Evolutionary conservation across 35 echinoderm and acorn worm genomes (phyloP).

Genomic region (Apostichopus californicus): DNA sequence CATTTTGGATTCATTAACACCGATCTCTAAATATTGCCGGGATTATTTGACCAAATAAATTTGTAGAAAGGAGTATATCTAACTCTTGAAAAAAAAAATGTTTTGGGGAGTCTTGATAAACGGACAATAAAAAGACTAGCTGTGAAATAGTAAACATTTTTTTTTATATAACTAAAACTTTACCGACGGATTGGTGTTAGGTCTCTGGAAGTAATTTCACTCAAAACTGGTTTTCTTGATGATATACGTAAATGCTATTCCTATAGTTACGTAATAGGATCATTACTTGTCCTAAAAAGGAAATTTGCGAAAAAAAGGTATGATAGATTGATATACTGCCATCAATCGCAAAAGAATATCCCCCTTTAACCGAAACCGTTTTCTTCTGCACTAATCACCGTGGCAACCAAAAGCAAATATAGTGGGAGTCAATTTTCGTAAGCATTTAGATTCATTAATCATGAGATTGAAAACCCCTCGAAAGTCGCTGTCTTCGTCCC

Average conservation of each 20-base stretch:
- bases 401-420: no score
- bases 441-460: constrained; percentile 46
- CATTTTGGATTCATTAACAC: background rate
- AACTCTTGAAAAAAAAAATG: background rate
- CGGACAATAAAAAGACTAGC: background rate
- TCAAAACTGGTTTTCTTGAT: no score
- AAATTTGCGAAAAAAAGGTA: no score
- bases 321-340: no score
- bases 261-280: no score
- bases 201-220: background rate
- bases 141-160: background rate
- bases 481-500: constrained; percentile 6
- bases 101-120: background rate
- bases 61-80: background rate
- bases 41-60: background rate
- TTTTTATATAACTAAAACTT: background rate
- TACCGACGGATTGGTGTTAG: background rate
- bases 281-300: no score
- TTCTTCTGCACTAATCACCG: no score
- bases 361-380: no score
- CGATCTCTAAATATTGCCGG: background rate
- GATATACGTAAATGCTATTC: no score
- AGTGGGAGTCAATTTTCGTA: background rate
- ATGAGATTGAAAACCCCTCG: constrained; percentile 35
- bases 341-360: no score